phyloP scores from a whole-genome alignment of 2,113 vertebrate species.

The Perognathus longimembris region DNA sequence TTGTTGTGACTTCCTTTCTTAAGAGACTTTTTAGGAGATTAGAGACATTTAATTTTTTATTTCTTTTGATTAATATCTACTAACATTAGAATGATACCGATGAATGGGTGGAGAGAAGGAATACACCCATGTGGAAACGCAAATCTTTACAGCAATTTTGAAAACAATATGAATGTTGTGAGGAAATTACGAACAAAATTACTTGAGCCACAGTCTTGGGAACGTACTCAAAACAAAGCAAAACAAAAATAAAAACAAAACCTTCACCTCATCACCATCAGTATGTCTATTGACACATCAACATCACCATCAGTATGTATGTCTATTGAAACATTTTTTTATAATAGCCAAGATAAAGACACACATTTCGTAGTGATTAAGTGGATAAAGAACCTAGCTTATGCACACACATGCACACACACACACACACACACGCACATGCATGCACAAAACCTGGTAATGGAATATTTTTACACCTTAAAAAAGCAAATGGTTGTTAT shows the following conservation, averaged over 20 bases:
- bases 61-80: too few relatives aligned
- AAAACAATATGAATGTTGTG: background rate
- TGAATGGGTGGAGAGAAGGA: too few relatives aligned
- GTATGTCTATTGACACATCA: too few relatives aligned
- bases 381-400: background rate
- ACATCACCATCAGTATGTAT: too few relatives aligned
- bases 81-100: too few relatives aligned
- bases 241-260: background rate
- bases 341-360: background rate
- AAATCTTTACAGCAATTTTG: background rate
- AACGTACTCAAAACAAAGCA: background rate
- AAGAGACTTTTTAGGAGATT: too few relatives aligned
- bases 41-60: too few relatives aligned
- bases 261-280: background rate
- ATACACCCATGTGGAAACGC: fast-evolving
- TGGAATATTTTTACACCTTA: background rate
- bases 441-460: fast-evolving
- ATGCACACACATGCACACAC: fast-evolving
- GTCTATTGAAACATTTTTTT: background rate
- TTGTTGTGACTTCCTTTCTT: too few relatives aligned
- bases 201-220: background rate
- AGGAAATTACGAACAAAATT: background rate
- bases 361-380: too few relatives aligned
- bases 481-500: too few relatives aligned
- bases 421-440: too few relatives aligned